phyloP scores from a whole-genome alignment of 2,113 vertebrate species.

The Petromus typicus region DNA sequence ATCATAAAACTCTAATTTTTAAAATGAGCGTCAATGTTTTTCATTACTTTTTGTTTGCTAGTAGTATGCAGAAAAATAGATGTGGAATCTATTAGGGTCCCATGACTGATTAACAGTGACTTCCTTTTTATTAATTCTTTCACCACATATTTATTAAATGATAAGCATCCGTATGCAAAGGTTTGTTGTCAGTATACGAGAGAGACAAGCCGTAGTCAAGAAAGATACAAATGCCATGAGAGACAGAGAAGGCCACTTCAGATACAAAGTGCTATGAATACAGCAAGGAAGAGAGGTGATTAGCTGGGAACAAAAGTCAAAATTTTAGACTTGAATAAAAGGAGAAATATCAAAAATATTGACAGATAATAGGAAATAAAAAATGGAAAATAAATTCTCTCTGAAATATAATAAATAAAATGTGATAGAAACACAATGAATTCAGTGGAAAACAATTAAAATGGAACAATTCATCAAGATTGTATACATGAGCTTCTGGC shows the following conservation, averaged over 20 bases:
- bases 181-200: not conserved
- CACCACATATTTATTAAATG: not conserved
- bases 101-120: not conserved
- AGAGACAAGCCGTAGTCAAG: not conserved
- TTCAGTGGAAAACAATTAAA: not conserved
- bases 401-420: not conserved
- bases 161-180: not conserved
- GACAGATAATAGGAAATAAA: not conserved
- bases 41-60: not conserved
- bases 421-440: not conserved
- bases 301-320: not conserved
- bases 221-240: not conserved
- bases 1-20: not conserved
- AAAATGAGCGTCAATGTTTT: not conserved
- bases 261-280: too few relatives aligned
- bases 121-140: not conserved
- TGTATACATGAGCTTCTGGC: not conserved
- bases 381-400: conserved; percentile 8
- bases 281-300: not conserved
- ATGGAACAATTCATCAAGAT: not conserved
- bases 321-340: not conserved
- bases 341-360: not conserved
- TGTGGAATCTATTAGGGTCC: not conserved
- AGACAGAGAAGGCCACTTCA: not conserved
- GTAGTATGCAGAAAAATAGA: not conserved